These are phyloP conservation scores for Zaprionus inermis DNA, from an alignment of 1,140 invertebrate species.

Conservation along the genomic window DNA sequence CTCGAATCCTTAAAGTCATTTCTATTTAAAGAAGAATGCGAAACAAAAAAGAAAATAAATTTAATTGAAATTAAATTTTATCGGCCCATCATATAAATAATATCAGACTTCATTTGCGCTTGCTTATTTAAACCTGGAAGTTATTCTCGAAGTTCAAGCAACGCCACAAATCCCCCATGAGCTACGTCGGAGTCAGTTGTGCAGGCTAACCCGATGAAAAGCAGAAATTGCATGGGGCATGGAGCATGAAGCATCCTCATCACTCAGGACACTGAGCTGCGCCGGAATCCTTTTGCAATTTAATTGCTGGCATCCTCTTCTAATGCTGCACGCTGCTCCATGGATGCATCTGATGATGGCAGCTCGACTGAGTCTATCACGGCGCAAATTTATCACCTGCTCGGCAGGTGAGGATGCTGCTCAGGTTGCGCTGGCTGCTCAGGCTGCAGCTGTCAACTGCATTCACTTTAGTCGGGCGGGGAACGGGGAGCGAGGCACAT, in stretches of 20 bases:
- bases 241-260: constrained; percentile 8
- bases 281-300: constrained; percentile 25
- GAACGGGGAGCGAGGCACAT: neutral
- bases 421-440: neutral
- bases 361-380: constrained; percentile 48
- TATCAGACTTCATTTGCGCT: too few relatives aligned
- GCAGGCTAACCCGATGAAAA: neutral
- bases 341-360: constrained; percentile 46
- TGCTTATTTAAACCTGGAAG: too few relatives aligned
- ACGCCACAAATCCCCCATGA: neutral
- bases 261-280: constrained; percentile 1
- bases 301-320: constrained; percentile 52
- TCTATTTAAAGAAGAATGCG: too few relatives aligned
- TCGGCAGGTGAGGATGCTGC: neutral
- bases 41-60: too few relatives aligned
- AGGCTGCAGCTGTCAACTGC: constrained; percentile 50
- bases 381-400: constrained; percentile 65
- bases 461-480: constrained; percentile 46
- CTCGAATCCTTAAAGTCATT: neutral
- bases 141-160: too few relatives aligned
- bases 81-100: too few relatives aligned
- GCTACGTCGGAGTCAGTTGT: constrained; percentile 8
- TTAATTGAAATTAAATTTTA: too few relatives aligned
- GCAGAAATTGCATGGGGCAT: constrained; percentile 24
- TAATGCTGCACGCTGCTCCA: constrained; percentile 12